phyloP scores from a whole-genome alignment of 2,888 invertebrate species.

The Zele albiditarsus region DNA sequence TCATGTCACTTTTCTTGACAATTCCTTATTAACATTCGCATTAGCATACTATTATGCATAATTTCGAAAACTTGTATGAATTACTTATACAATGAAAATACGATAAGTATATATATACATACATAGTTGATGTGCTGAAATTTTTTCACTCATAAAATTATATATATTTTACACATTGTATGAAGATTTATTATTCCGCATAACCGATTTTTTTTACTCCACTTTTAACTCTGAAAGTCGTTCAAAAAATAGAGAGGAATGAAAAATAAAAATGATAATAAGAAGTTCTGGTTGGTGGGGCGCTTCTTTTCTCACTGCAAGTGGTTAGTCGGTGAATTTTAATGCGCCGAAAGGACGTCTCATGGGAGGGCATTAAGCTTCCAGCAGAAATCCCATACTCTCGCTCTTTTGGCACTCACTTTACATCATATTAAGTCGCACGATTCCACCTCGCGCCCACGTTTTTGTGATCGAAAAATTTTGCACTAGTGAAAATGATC shows the following conservation, averaged over 20 bases:
- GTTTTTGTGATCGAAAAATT: conserved; percentile 3
- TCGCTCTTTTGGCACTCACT: conserved; percentile 12
- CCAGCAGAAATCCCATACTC: conserved; percentile 23
- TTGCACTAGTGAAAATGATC: conserved; percentile 46
- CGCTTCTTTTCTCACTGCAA: background rate
- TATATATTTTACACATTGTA: background rate
- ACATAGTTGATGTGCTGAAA: background rate
- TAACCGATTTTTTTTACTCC: background rate
- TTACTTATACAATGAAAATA: background rate
- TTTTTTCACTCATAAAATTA: background rate
- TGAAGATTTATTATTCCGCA: background rate
- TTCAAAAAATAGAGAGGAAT: background rate
- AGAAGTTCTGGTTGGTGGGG: background rate
- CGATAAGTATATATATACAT: background rate
- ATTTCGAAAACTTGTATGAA: background rate
- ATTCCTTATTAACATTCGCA: background rate
- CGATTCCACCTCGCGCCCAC: background rate
- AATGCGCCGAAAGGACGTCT: conserved; percentile 14
- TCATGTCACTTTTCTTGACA: background rate
- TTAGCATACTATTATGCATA: background rate
- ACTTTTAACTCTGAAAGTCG: background rate
- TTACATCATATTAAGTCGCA: conserved; percentile 15
- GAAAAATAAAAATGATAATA: background rate
- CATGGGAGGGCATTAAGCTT: conserved; percentile 31
- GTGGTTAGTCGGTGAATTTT: conserved; percentile 16